Evolutionary conservation across 1,140 invertebrate genomes (phyloP), one percentile per base, ranked within the genome.

Genomic region (Temnothorax curvispinosus): DNA sequence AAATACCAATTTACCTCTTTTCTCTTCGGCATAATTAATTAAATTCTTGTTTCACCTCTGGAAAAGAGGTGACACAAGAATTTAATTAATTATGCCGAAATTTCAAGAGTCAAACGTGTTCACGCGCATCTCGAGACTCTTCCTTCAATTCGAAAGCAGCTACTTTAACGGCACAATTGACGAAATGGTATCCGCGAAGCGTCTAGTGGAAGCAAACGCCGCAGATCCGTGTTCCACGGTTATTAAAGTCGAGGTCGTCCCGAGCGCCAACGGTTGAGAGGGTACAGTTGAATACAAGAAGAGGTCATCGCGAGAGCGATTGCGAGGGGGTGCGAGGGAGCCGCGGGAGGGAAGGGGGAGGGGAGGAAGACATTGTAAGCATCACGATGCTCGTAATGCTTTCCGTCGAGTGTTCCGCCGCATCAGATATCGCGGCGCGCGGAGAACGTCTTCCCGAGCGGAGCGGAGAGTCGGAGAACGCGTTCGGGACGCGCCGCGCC

Each of bases 331-430:
- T 62, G 77, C 62, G 77, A 56, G 60, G n/a, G 27, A 35, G 15
- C 52, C 52, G 38, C 38, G 38, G 38, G 6, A 0, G 38, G 3
- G 38, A 5, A 18, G 35, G 35, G 11, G 35, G 8, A 38, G 60
- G 60, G 50, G 76, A 74, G 76, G 76, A 77, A 69, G 76, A 87
- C 89, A 90, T 89, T 90, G 88, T 89, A 89, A 89, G 89, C 89
- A 89, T 84, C 77, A 72, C 71, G 85, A 86, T 75, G 75, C 77
- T 32, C 88, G 85, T 89, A 89, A 90, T 89, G 89, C 85, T 54
- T 89, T 89, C 89, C 85, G 77, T 78, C 65, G 89, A 80, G 88
- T 65, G 85, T 84, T 89, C 81, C 81, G 85, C 88, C 86, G 88
- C 77, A 90, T 90, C 85, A 86, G 89, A 89, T 87, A 85, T 84